phyloP scores from a whole-genome alignment of 2,113 vertebrate species.

The Pongo pygmaeus region DNA sequence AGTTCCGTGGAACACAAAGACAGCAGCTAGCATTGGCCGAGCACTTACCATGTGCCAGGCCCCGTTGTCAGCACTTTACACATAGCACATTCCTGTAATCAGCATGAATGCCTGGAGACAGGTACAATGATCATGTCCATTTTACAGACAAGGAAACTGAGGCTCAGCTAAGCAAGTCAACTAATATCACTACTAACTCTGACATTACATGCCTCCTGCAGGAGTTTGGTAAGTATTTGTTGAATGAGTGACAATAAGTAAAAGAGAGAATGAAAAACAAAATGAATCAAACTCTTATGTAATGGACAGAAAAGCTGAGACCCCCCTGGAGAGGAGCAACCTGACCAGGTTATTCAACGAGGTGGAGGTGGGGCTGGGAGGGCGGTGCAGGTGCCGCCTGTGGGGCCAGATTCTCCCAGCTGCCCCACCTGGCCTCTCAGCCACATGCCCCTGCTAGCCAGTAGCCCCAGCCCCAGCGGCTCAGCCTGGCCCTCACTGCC shows the following conservation, averaged over 20 bases:
- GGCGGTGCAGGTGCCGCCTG: background rate
- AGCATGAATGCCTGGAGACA: background rate
- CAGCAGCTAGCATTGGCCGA: background rate
- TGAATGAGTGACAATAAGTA: background rate
- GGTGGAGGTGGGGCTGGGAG: background rate
- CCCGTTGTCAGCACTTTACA: background rate
- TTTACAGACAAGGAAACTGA: background rate
- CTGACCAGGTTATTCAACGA: background rate
- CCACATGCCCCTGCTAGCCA: fast-evolving
- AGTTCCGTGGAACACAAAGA: background rate
- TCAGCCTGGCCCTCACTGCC: background rate
- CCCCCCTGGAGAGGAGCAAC: background rate
- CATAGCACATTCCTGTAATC: background rate
- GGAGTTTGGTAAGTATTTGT: background rate
- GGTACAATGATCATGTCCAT: background rate
- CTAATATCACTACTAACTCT: background rate
- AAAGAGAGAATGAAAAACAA: background rate
- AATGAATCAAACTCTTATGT: background rate
- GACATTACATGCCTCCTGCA: background rate
- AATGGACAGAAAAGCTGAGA: background rate
- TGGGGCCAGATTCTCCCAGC: background rate
- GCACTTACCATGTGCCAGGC: background rate
- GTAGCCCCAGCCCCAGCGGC: background rate
- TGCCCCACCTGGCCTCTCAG: background rate
- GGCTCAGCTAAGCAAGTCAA: background rate